Evolutionary conservation across 92 coral and sea anemone species (phyloP), one percentile per base, ranked within the genome.

Genomic region (Anthopleura xanthogrammica): DNA sequence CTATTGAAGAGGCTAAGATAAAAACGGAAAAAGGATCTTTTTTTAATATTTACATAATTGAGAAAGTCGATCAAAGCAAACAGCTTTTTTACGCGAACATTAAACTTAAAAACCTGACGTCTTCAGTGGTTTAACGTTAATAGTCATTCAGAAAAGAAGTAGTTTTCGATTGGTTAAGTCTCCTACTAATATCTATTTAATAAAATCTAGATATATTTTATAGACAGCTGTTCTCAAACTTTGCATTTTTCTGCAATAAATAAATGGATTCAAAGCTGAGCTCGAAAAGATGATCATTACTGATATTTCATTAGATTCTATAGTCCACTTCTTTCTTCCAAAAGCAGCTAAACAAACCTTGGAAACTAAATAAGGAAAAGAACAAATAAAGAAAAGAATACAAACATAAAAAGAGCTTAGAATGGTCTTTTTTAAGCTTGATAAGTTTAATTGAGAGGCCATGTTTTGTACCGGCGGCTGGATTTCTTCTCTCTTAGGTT

Each of bases 381-480:
- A 68, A 29, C 74, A 68, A 10, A 29, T 42, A 68, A 68, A 68
- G 74, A 68, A 68, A 12, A 68, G 74, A 68, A 68, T 68, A 68
- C 16, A 23, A 29, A 68, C 43, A 16, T 68, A 68, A 68, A 68
- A 68, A 3, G 74, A 68, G 42, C 74, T 36, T 68, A 68, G 36
- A 12, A 68, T 12, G 1, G 74, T 68, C 16, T 68, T 68, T 29
- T 68, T 68, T 8, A 68, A 29, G 41, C 74, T 68, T 8, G 74
- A 12, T 23, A 68, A n/a, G 36, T 68, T 68, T 68, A 68, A 29
- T 68, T 68, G 74, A 23, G 74, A 1, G 0, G 40, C 4, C 74
- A 3, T 23, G 2, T 54, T 62, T 62, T 62, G 4, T 19, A 20
- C 70, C 36, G 70, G 70, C 13, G 24, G 41, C 3, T 68, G 7